phyloP scores from a whole-genome alignment of 2,113 vertebrate genomes.

The Oreochromis tanganicae region DNA sequence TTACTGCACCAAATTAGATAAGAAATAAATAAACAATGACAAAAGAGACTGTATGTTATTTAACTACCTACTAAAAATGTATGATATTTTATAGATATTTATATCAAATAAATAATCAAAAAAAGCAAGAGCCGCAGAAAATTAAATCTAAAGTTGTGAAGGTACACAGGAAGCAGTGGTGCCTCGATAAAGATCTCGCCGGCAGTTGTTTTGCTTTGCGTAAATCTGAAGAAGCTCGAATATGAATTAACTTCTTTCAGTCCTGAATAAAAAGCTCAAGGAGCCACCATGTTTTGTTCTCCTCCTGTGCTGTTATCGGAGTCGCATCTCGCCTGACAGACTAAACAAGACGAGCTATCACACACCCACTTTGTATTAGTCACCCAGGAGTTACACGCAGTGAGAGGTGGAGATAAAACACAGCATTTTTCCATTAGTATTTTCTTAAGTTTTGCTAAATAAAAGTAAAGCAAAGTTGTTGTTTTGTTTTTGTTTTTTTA shows the following conservation, averaged over 20 bases:
- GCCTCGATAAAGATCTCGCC: conserved; percentile 59
- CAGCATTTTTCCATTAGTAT: background rate
- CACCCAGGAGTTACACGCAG: conserved; percentile 18
- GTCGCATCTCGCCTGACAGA: conserved; percentile 63
- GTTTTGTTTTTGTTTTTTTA: background rate
- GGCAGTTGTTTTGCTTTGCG: conserved; percentile 59
- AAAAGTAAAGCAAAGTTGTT: background rate
- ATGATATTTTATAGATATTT: background rate
- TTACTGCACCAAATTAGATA: background rate
- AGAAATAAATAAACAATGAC: background rate
- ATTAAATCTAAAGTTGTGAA: conserved; percentile 22
- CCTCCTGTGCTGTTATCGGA: conserved; percentile 51
- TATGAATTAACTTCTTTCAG: conserved; percentile 38
- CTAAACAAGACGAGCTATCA: conserved; percentile 68
- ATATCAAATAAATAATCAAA: background rate
- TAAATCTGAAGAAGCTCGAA: conserved; percentile 42
- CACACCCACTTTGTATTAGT: conserved; percentile 52
- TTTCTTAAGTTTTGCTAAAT: background rate
- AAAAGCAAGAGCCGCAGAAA: background rate
- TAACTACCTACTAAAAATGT: background rate
- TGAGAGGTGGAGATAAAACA: conserved; percentile 37
- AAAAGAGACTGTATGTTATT: background rate
- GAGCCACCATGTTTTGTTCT: conserved; percentile 64
- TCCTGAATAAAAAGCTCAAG: conserved; percentile 30
- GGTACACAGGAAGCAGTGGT: conserved; percentile 57